A percentile compares a stretch with the other conserved stretches of the same genome.
Conservation (phyloP, 2,888 invertebrate genomes). For the Parasteatoda lunata region DNA sequence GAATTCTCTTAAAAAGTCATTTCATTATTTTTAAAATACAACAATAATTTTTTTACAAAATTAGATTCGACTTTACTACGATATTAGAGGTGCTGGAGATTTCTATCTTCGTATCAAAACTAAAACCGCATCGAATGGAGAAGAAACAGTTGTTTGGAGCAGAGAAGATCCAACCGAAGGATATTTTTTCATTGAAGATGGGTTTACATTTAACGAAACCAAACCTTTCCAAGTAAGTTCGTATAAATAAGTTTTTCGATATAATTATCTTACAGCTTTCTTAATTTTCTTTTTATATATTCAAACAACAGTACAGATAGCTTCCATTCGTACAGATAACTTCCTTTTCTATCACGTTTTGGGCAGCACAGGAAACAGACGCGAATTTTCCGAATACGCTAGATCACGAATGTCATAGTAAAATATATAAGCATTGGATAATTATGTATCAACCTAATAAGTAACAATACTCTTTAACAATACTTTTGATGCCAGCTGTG, state of each 20-base stretch:
- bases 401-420: too few species aligned
- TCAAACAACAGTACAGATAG: background rate
- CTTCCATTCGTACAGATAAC: background rate
- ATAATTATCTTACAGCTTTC: background rate
- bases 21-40: too few species aligned
- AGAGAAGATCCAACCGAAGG: conserved; percentile 58
- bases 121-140: conserved; percentile 30
- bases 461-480: too few species aligned
- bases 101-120: conserved; percentile 51
- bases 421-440: too few species aligned
- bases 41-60: background rate
- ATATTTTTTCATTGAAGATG: conserved; percentile 46
- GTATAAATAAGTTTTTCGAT: background rate
- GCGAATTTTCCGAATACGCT: too few species aligned
- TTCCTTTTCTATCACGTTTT: too few species aligned
- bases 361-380: too few species aligned
- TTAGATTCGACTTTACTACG: conserved; percentile 56
- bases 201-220: conserved; percentile 39
- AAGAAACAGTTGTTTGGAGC: conserved; percentile 53
- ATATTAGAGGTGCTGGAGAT: conserved; percentile 46
- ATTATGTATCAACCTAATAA: too few species aligned
- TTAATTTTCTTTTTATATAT: background rate
- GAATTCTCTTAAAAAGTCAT: too few species aligned
- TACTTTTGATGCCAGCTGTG: too few species aligned
- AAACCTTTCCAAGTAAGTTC: conserved; percentile 49